phyloP scores from a whole-genome alignment of 30 jellyfish, hydroid and myxozoan species.

The Cassiopea andromeda region DNA sequence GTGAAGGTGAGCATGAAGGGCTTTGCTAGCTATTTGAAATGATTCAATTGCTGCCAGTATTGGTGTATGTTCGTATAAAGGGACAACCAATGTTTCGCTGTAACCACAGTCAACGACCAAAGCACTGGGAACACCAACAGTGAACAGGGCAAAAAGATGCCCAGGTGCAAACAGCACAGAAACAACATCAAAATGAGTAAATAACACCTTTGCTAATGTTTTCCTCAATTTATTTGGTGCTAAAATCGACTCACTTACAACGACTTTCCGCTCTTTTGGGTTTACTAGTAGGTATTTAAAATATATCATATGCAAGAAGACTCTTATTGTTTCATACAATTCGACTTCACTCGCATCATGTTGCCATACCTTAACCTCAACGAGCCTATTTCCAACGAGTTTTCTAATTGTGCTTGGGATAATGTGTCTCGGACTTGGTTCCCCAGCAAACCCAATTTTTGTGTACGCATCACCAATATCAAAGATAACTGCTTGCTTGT shows the following conservation, averaged over 20 bases:
- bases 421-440: constrained; percentile 88
- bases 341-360: constrained; percentile 44
- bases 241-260: constrained; percentile 86
- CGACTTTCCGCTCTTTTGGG: constrained; percentile 96
- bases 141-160: constrained; percentile 88
- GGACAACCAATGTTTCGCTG: constrained; percentile 85
- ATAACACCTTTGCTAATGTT: constrained; percentile 78
- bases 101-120: constrained; percentile 96
- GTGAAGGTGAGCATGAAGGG: constrained; percentile 62
- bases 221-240: constrained; percentile 76
- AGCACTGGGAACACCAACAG: constrained; percentile 89
- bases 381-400: constrained; percentile 61
- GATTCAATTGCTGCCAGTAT: constrained; percentile 80
- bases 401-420: constrained; percentile 75
- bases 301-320: constrained; percentile 82
- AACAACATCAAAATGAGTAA: constrained; percentile 81
- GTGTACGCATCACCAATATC: constrained; percentile 97
- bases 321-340: constrained; percentile 51
- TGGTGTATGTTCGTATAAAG: constrained; percentile 89
- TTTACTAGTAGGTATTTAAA: constrained; percentile 87
- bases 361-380: constrained; percentile 50
- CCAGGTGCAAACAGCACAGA: constrained; percentile 87
- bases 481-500: constrained; percentile 90
- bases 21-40: constrained; percentile 75
- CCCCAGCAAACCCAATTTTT: constrained; percentile 96